Evolutionary conservation across 2,113 vertebrate genomes (phyloP).

Genomic region (Pseudolaguvia tuberculata): DNA sequence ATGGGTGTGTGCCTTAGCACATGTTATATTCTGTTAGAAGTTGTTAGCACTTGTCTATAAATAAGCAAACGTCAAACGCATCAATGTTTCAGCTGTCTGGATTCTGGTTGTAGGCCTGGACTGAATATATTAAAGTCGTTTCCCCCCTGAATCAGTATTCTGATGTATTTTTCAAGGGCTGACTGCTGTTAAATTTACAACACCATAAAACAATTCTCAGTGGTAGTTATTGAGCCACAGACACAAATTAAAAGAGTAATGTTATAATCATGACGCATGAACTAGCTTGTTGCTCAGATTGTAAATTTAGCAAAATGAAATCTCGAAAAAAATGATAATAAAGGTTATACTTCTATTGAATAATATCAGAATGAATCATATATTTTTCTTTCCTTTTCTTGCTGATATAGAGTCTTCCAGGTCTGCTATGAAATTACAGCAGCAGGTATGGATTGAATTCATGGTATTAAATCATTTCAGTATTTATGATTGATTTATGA

Average conservation of each 20-base stretch:
- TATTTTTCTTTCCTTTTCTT: conserved; percentile 43
- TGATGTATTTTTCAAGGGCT: conserved; percentile 18
- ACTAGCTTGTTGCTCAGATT: not conserved
- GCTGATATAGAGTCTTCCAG: conserved; percentile 62
- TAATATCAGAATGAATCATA: not conserved
- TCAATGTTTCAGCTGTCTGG: conserved; percentile 6
- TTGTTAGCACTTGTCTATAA: conserved; percentile 23
- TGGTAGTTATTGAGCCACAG: not conserved
- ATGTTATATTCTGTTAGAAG: conserved; percentile 15
- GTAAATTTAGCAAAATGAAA: not conserved
- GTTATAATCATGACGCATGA: not conserved
- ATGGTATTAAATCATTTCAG: too few relatives aligned
- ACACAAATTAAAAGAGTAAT: not conserved
- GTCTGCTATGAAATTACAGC: conserved; percentile 57
- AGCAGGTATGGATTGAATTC: not conserved
- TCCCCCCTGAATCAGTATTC: conserved; percentile 8
- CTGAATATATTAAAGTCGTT: conserved; percentile 16
- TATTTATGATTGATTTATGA: not conserved
- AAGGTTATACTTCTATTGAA: not conserved
- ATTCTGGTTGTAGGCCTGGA: not conserved
- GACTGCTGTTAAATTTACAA: conserved; percentile 14
- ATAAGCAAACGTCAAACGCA: conserved; percentile 7
- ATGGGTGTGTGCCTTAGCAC: not conserved
- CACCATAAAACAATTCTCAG: not conserved
- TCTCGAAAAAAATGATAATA: not conserved